These are phyloP conservation scores for Brachionus paranguensis DNA, from an alignment of 1,140 invertebrate species.

Conservation along the genomic window DNA sequence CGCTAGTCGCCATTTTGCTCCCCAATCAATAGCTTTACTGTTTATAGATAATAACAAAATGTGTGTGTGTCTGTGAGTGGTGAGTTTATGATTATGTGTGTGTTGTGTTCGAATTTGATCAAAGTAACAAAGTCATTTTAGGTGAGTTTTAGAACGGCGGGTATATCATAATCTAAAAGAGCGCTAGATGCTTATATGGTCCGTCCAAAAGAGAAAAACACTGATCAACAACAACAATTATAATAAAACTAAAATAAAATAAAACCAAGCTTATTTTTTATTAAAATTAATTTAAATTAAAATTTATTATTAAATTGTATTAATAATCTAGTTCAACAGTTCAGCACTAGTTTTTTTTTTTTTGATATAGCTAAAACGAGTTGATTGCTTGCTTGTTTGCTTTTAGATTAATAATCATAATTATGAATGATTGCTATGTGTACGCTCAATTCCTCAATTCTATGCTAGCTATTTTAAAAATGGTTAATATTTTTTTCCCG, in stretches of 20 bases:
- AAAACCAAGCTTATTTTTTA: neutral
- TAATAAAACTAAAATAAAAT: neutral
- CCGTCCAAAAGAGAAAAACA: neutral
- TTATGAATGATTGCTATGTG: neutral
- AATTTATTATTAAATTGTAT: constrained; percentile 29
- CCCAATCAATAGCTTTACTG: neutral
- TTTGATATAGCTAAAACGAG: neutral
- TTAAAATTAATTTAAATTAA: constrained; percentile 26
- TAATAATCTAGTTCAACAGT: constrained; percentile 36
- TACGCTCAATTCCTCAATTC: neutral
- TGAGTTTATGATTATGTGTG: neutral
- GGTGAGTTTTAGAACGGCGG: neutral
- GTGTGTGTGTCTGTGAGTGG: neutral
- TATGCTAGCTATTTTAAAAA: neutral
- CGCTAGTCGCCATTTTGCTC: constrained; percentile 4
- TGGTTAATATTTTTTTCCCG: neutral
- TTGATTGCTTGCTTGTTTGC: neutral
- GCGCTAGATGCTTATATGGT: neutral
- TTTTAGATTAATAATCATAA: neutral
- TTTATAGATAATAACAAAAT: neutral
- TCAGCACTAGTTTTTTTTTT: neutral
- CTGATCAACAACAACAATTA: neutral
- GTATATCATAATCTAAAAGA: neutral
- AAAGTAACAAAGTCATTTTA: neutral
- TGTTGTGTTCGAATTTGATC: neutral